phyloP scores from a whole-genome alignment of 2,888 invertebrate genomes.

The Zele albiditarsus region DNA sequence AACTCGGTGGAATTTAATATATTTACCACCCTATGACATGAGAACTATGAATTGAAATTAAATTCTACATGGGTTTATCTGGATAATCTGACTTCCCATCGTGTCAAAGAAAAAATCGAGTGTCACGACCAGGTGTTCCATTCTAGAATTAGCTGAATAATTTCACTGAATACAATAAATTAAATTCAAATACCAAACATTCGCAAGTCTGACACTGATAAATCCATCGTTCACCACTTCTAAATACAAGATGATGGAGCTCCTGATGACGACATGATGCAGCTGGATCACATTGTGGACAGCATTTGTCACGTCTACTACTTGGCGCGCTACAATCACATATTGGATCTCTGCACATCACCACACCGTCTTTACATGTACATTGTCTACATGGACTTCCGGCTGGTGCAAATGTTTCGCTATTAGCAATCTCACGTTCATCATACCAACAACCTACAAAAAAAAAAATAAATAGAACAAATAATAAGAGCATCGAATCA shows the following conservation, averaged over 20 bases:
- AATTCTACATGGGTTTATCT: too few species aligned
- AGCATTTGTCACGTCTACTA: conserved; percentile 79
- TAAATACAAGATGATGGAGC: conserved; percentile 82
- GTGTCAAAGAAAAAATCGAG: neutral
- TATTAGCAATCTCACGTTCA: conserved; percentile 78
- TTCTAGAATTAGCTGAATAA: neutral
- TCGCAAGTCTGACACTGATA: conserved; percentile 95
- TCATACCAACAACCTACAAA: conserved; percentile 82
- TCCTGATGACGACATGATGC: conserved; percentile 87
- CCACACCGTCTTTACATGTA: conserved; percentile 75
- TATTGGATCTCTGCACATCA: conserved; percentile 79
- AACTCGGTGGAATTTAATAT: too few species aligned
- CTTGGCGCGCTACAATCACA: conserved; percentile 80
- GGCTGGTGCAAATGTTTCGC: conserved; percentile 73
- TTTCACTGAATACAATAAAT: neutral
- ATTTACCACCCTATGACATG: too few species aligned
- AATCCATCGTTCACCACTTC: conserved; percentile 90
- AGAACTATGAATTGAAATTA: too few species aligned
- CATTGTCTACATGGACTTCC: conserved; percentile 74
- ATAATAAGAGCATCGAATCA: neutral
- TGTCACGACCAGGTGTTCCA: neutral
- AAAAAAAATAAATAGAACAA: conserved; percentile 24
- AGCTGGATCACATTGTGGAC: conserved; percentile 86
- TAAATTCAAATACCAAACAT: conserved; percentile 79
- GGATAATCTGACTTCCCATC: too few species aligned